Conservation (phyloP, 2,797 vertebrate genomes). For the Sphenodon punctatus region DNA sequence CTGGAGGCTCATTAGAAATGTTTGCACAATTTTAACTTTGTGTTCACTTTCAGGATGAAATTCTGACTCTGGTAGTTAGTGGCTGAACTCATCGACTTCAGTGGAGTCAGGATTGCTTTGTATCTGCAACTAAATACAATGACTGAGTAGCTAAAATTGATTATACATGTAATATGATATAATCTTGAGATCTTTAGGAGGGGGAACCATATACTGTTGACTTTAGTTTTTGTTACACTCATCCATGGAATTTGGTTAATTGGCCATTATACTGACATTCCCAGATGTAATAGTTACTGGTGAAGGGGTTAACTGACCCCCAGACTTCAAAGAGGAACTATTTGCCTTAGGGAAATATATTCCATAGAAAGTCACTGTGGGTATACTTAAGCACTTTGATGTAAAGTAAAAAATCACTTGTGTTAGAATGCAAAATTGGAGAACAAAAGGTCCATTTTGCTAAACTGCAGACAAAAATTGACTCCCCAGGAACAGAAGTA, state of each 20-base stretch:
- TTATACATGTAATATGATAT: constrained; percentile 43
- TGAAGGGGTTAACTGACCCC: constrained; percentile 69
- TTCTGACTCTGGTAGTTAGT: not conserved
- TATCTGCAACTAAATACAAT: constrained; percentile 27
- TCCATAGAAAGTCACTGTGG: constrained; percentile 37
- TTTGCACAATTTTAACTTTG: not conserved
- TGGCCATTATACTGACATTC: constrained; percentile 49
- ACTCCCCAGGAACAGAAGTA: constrained; percentile 48
- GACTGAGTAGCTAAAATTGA: constrained; percentile 29
- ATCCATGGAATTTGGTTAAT: constrained; percentile 57
- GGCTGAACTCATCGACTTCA: not conserved
- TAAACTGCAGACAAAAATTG: constrained; percentile 45
- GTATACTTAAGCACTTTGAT: constrained; percentile 67
- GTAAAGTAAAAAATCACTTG: constrained; percentile 66
- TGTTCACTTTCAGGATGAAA: not conserved
- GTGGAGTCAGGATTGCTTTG: not conserved
- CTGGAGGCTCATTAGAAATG: constrained; percentile 9
- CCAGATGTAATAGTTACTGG: constrained; percentile 41
- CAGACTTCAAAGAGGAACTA: constrained; percentile 53
- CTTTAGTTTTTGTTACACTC: not conserved
- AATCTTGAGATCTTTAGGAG: constrained; percentile 38
- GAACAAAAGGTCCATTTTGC: constrained; percentile 69
- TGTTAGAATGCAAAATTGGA: constrained; percentile 55
- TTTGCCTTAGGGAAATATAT: constrained; percentile 61
- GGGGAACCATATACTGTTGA: constrained; percentile 6